Conservation (phyloP, 1,140 invertebrate species). For the Bathynomus jamesi region DNA sequence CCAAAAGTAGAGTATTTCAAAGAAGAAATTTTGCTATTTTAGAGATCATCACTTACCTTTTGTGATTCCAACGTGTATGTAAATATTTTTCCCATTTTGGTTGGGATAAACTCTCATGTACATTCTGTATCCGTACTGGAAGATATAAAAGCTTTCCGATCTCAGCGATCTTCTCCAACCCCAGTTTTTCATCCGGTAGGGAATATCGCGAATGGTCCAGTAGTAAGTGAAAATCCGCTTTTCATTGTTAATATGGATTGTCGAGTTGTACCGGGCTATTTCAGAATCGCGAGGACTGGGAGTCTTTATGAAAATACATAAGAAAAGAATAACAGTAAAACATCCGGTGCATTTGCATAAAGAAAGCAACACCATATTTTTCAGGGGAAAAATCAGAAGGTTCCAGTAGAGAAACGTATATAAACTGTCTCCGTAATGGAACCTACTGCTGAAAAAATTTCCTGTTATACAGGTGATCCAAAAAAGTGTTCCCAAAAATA, state of each 20-base stretch:
- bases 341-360: too few relatives aligned
- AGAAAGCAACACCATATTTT: too few relatives aligned
- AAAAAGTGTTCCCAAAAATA: too few relatives aligned
- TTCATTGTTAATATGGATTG: conserved; percentile 41
- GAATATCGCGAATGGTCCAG: conserved; percentile 40
- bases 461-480: too few relatives aligned
- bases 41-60: conserved; percentile 30
- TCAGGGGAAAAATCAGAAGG: too few relatives aligned
- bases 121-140: conserved; percentile 43
- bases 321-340: too few relatives aligned
- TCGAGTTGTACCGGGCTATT: conserved; percentile 40
- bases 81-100: conserved; percentile 43
- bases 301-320: too few relatives aligned
- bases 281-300: conserved; percentile 38
- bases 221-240: conserved; percentile 46
- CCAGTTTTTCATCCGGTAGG: conserved; percentile 42
- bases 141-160: conserved; percentile 45
- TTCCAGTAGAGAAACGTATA: too few relatives aligned
- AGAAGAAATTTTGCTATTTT: too few relatives aligned
- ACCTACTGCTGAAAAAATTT: too few relatives aligned
- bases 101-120: conserved; percentile 44
- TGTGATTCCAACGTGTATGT: conserved; percentile 46
- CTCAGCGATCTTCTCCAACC: conserved; percentile 41
- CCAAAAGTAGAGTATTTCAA: too few relatives aligned
- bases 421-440: too few relatives aligned